phyloP scores from a whole-genome alignment of 30 jellyfish, hydroid and myxozoan species.

The Pseudorhiza aurosa region DNA sequence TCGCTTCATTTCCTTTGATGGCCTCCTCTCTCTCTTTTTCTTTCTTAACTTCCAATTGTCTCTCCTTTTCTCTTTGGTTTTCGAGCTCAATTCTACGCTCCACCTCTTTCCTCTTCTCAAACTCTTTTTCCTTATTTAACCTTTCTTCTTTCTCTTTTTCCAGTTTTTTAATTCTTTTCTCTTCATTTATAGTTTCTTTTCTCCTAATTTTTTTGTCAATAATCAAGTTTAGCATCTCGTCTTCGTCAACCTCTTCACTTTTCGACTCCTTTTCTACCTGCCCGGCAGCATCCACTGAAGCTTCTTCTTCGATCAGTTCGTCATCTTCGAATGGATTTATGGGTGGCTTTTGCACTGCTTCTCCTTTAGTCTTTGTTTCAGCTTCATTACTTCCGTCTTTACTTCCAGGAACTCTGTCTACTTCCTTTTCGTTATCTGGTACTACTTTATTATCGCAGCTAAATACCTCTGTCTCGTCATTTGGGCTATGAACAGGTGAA shows the following conservation, averaged over 20 bases:
- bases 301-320: constrained; percentile 9
- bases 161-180: constrained; percentile 13
- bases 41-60: neutral
- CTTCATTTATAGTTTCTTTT: constrained; percentile 40
- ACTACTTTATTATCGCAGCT: neutral
- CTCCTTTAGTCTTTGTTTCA: neutral
- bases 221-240: constrained; percentile 84
- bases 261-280: neutral
- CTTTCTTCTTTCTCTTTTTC: constrained; percentile 8
- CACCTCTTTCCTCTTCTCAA: constrained; percentile 8
- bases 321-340: constrained; percentile 59
- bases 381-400: constrained; percentile 3
- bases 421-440: neutral
- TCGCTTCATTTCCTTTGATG: no score
- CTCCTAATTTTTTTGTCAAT: constrained; percentile 60
- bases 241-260: constrained; percentile 80
- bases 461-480: constrained; percentile 9
- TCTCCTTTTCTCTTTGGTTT: constrained; percentile 1
- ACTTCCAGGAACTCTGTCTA: neutral
- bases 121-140: constrained; percentile 15
- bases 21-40: constrained; percentile 8
- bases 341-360: neutral
- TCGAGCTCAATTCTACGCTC: constrained; percentile 8
- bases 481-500: constrained; percentile 62
- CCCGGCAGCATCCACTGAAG: neutral